Evolutionary conservation across 2,888 invertebrate species (phyloP).

Genomic region (Heliconius charithonia): DNA sequence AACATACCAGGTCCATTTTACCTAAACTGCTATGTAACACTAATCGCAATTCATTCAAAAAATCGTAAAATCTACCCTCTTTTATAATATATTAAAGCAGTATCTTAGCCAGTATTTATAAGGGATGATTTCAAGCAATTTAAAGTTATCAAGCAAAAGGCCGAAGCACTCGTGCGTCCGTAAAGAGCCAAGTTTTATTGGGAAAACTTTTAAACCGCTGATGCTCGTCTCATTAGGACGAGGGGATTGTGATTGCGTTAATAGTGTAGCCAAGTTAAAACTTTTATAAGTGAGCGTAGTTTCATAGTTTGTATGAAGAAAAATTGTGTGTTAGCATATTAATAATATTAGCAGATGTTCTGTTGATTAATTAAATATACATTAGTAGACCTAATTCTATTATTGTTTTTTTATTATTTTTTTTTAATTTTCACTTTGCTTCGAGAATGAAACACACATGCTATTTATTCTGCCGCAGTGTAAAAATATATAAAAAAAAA

Average conservation of each 20-base stretch:
- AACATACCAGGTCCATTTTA: too few relatives aligned
- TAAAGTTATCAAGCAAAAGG: conserved; percentile 44
- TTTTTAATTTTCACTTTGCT: too few relatives aligned
- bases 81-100: neutral
- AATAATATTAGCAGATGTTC: neutral
- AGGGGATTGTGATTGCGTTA: conserved; percentile 25
- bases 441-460: too few relatives aligned
- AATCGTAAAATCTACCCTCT: neutral
- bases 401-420: too few relatives aligned
- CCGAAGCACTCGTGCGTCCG: conserved; percentile 31
- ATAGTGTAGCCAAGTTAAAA: conserved; percentile 24
- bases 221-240: conserved; percentile 22
- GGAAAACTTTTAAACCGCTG: conserved; percentile 22
- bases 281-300: conserved; percentile 19
- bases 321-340: neutral
- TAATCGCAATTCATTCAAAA: conserved; percentile 5
- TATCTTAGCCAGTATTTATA: conserved; percentile 36
- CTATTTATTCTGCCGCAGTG: too few relatives aligned
- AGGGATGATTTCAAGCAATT: conserved; percentile 41
- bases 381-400: too few relatives aligned
- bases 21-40: neutral
- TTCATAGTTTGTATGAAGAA: neutral
- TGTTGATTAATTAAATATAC: neutral
- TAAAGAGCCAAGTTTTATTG: conserved; percentile 31
- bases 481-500: too few relatives aligned